These are phyloP conservation scores for Zoanthus gigantus DNA, from an alignment of 92 coral and sea anemone genomes.

Conservation along the genomic window DNA sequence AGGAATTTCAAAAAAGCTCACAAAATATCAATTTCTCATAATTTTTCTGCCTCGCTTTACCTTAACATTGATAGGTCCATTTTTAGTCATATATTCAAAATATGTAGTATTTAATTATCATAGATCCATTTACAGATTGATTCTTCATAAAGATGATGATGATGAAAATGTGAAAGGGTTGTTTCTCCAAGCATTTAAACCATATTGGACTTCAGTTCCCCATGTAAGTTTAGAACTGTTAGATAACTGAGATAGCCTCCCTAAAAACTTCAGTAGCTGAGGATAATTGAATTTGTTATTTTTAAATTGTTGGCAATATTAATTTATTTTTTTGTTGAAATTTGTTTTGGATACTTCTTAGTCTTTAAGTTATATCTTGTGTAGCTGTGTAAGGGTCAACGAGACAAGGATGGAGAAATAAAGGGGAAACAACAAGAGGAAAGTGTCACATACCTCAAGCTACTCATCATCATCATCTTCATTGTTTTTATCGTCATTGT, in stretches of 20 bases:
- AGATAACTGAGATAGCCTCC: neutral
- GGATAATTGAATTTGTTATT: neutral
- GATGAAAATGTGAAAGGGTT: slow-evolving; percentile 72
- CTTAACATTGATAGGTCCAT: no score
- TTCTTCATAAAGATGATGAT: slow-evolving; percentile 73
- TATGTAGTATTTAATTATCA: neutral
- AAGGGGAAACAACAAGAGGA: no score
- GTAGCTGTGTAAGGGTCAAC: no score
- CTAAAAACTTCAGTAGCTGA: neutral
- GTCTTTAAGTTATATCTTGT: no score
- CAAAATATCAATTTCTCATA: no score
- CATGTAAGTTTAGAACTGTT: slow-evolving; percentile 41
- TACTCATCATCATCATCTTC: no score
- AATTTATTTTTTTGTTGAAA: neutral
- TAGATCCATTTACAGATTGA: slow-evolving; percentile 48
- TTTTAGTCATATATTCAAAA: neutral
- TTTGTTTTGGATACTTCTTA: no score
- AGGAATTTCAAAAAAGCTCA: no score
- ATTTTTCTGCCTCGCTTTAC: no score
- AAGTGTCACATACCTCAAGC: no score
- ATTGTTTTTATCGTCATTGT: no score
- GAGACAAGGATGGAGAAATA: no score
- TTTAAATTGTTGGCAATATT: neutral
- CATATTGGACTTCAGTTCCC: slow-evolving; percentile 85
- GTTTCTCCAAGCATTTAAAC: slow-evolving; percentile 82